Evolutionary conservation across 2,113 vertebrate species (phyloP), one percentile per base, ranked within the genome.

Genomic region (Delphinus delphis): DNA sequence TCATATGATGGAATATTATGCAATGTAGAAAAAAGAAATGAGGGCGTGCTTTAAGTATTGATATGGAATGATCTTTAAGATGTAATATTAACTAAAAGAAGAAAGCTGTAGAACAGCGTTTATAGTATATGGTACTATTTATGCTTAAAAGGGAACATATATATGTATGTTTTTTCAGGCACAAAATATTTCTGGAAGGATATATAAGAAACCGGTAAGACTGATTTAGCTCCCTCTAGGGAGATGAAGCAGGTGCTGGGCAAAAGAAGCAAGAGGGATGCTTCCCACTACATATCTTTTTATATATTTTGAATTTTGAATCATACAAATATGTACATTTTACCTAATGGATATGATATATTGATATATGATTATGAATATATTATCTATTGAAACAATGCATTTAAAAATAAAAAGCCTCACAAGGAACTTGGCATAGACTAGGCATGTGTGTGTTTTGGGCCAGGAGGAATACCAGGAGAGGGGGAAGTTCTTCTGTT

Each of bases 161-260:
- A 47, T 70, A 84, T 70, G 17, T 82, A 74, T 94, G 79, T 63
- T 88, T 81, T 80, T 70, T 90, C 36, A 82, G 60, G 50, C 28
- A 94, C 50, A 96, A 85, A 76, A 89, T 62, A 85, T 92, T 96
- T 97, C 62, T 89, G 53, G 60, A 90, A 65, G 53, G 55, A 63
- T 55, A 60, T 67, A 53, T 36, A 88, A 63, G 70, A 79, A 84
- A 92, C 11, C 10, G 28, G 17, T n/a, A 90, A 77, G 47, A 76
- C 10, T 84, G 62, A 79, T 63, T 68, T 67, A 84, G 55, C 44
- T 95, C 44, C 38, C 47, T 76, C 50, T 88, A 65, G 18, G 38
- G 58, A 86, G 26, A 87, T 50, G 44, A 90, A 31, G 20, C n/a
- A 81, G 62, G 53, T 93, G 50, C 73, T 90, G 13, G 53, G 26